These are phyloP conservation scores for Ibycter americanus DNA, from an alignment of 2,797 vertebrate species.

Conservation along the genomic window DNA sequence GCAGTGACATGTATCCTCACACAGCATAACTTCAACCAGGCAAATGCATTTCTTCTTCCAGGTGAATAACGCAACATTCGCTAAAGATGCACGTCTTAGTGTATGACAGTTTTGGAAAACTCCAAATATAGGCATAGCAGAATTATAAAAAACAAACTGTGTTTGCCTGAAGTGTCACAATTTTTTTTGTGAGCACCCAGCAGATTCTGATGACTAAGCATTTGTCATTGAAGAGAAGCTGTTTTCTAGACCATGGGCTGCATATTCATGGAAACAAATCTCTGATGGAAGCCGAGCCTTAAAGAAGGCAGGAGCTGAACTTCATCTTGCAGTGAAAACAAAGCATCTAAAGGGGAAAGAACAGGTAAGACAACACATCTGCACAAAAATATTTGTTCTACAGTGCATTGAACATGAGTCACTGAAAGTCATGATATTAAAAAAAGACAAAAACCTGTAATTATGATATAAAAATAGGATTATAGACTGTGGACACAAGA, in stretches of 20 bases:
- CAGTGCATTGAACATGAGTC: background rate
- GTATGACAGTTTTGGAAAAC: background rate
- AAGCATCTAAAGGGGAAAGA: background rate
- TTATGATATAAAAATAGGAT: background rate
- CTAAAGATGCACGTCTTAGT: background rate
- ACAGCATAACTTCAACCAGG: background rate
- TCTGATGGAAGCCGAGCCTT: background rate
- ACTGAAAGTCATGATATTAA: background rate
- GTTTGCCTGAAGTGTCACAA: background rate
- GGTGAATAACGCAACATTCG: background rate
- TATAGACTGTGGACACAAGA: background rate
- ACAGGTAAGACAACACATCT: background rate
- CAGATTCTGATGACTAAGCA: background rate
- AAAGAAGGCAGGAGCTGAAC: background rate
- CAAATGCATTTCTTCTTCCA: background rate
- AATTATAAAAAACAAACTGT: background rate
- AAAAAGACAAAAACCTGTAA: background rate
- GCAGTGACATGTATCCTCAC: background rate
- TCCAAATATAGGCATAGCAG: background rate
- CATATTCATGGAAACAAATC: background rate
- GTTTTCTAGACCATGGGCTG: background rate
- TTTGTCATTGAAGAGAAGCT: background rate
- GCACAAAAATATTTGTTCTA: background rate
- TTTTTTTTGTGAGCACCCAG: background rate
- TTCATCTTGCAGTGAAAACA: background rate